Evolutionary conservation across 2,113 vertebrate species (phyloP).

Genomic region (Stigmatopora argus): DNA sequence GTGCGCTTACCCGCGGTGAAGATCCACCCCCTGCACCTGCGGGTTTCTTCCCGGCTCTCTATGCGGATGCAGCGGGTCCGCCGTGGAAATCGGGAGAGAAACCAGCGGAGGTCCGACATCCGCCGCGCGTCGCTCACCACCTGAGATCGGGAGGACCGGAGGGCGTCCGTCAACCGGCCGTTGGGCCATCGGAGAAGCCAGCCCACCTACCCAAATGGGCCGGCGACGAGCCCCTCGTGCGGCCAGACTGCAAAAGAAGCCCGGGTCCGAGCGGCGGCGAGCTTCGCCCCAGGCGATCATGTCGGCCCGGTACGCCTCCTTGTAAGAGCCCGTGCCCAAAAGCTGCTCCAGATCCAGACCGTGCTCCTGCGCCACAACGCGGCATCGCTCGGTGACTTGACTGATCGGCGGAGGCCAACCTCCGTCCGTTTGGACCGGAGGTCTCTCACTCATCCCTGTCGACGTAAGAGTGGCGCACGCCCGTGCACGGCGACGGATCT

Average conservation of each 20-base stretch:
- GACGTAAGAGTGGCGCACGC: no score
- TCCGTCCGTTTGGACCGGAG: no score
- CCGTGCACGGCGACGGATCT: no score
- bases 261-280: conserved; percentile 67
- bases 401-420: no score
- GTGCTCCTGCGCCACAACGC: conserved; percentile 69
- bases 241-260: conserved; percentile 81
- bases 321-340: conserved; percentile 79
- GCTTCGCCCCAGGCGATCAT: conserved; percentile 90
- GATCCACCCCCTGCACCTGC: conserved; percentile 75
- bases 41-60: conserved; percentile 68
- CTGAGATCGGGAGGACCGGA: conserved; percentile 57
- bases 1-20: conserved; percentile 69
- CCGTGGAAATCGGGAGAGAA: conserved; percentile 64
- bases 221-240: conserved; percentile 51
- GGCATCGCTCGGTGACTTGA: not conserved
- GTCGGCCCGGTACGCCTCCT: conserved; percentile 75
- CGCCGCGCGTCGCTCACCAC: conserved; percentile 84
- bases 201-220: conserved; percentile 77
- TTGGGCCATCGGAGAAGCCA: not conserved
- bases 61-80: conserved; percentile 71
- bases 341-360: conserved; percentile 75
- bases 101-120: conserved; percentile 83
- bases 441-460: no score
- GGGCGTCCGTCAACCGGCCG: no score